Conservation (phyloP, 2,113 vertebrate species). For the Odocoileus hemionus region DNA sequence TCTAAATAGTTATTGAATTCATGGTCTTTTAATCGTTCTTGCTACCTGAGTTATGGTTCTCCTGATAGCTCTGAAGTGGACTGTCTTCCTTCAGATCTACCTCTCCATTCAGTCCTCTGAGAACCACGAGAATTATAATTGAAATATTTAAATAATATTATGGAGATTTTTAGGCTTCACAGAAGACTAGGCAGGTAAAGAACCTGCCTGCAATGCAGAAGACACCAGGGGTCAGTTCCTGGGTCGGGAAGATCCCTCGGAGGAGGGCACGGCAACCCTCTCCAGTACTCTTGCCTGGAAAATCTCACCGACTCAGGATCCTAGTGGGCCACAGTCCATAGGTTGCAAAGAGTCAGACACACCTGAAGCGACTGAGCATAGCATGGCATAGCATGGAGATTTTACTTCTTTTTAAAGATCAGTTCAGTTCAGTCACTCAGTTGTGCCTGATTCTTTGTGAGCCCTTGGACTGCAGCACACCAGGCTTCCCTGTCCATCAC, state of each 20-base stretch:
- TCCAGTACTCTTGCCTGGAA: background rate
- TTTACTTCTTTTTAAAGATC: background rate
- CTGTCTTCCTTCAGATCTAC: background rate
- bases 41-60: background rate
- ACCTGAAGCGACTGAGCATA: background rate
- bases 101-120: background rate
- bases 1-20: background rate
- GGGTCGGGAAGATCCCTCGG: background rate
- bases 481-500: background rate
- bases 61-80: background rate
- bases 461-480: background rate
- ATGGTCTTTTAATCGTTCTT: background rate
- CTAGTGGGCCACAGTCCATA: accelerated
- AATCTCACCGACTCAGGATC: background rate
- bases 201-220: background rate
- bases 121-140: background rate
- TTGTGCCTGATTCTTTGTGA: background rate
- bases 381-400: background rate
- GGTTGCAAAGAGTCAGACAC: background rate
- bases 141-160: background rate
- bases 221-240: background rate
- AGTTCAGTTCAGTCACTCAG: background rate
- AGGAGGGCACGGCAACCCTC: background rate
- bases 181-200: background rate
- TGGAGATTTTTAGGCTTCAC: background rate